A percentile compares a stretch with the other conserved stretches of the same genome.
Evolutionary conservation across 2,888 invertebrate species (phyloP).

Genomic region (Hypomecis punctinalis): DNA sequence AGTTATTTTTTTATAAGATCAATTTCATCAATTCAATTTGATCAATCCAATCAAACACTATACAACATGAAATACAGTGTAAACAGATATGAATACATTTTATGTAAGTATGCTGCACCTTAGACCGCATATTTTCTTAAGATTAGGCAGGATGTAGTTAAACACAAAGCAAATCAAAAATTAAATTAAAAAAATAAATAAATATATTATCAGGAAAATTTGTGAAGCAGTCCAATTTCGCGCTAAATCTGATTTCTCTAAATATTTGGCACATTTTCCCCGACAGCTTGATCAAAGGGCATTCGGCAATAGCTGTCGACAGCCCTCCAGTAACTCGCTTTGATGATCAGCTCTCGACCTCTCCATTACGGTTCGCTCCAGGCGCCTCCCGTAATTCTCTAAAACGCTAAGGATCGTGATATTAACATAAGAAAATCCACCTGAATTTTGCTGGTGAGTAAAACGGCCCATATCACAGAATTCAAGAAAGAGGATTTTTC

Average conservation of each 20-base stretch:
- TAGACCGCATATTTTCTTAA: no score
- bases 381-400: constrained; percentile 53
- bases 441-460: constrained; percentile 32
- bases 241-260: constrained; percentile 49
- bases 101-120: no score
- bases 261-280: constrained; percentile 62
- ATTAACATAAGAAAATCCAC: constrained; percentile 38
- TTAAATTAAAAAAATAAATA: no score
- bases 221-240: constrained; percentile 13
- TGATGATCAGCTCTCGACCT: constrained; percentile 62
- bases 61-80: no score
- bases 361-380: constrained; percentile 56
- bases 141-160: no score
- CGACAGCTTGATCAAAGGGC: constrained; percentile 64
- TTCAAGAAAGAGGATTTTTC: no score
- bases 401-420: constrained; percentile 45
- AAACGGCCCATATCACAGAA: no score
- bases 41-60: no score
- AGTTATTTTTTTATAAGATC: no score
- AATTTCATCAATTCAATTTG: no score
- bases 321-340: constrained; percentile 68
- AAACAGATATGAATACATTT: no score
- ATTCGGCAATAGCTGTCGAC: constrained; percentile 64
- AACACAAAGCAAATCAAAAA: no score
- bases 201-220: neutral